Conservation (phyloP, 2,888 invertebrate genomes). For the Amphipoea oculea region DNA sequence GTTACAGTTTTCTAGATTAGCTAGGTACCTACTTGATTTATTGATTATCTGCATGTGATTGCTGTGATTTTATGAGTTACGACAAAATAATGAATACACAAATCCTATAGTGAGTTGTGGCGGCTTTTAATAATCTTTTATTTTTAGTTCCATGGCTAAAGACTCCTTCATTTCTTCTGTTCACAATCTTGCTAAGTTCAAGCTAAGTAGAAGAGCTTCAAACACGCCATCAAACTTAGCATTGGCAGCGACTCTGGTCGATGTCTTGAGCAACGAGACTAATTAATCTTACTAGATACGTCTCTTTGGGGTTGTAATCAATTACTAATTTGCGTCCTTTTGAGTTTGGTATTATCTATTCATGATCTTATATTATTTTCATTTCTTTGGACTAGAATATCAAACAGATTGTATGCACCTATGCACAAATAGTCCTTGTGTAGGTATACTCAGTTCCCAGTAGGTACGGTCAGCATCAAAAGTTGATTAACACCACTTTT, state of each 20-base stretch:
- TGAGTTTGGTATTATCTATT: background rate
- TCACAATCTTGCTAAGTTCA: background rate
- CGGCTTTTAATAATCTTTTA: background rate
- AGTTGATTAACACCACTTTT: too few relatives aligned
- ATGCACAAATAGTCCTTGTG: background rate
- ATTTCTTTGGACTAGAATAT: background rate
- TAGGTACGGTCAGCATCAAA: background rate
- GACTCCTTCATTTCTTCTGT: background rate
- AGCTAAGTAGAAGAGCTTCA: background rate
- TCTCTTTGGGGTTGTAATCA: background rate
- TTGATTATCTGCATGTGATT: background rate
- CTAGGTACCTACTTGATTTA: background rate
- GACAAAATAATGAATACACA: too few relatives aligned
- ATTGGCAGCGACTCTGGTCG: background rate
- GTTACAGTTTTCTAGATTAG: background rate
- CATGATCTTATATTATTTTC: background rate
- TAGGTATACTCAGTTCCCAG: background rate
- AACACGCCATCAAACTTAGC: background rate
- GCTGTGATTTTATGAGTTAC: background rate
- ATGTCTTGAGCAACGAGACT: background rate
- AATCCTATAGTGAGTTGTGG: background rate
- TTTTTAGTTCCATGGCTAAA: background rate
- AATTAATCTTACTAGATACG: background rate
- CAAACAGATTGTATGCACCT: background rate
- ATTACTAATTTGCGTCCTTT: background rate